Base-by-base conservation (phyloP, 2,888 invertebrate species). In the Luperina testacea region DNA sequence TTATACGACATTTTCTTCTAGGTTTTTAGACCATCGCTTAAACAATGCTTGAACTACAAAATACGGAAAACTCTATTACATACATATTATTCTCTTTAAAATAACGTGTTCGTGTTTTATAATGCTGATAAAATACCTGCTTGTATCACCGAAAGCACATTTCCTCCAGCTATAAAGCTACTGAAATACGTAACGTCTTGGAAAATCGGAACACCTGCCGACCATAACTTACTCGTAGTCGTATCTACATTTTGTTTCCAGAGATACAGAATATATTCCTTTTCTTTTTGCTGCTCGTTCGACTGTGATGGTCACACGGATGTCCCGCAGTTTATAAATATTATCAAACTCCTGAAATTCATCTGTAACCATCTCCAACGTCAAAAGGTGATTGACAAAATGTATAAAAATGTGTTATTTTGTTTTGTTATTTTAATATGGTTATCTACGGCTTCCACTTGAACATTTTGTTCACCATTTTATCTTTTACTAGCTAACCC, bases 181-280 rank as follows among this genome's bases (percentile, higher is more conserved):
- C 72, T 77, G 72, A 72, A 82, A 88, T 87, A 77, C 42, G 81
- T 53, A 72, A 71, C 69, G 75, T 81, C 69, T 80, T 51, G 76
- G 78, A 70, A 78, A 78, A 76, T 78, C 63, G 79, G 71, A 75
- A 79, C 85, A 87, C 83, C 94, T 88, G 85, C 77, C 94, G 94
- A 92, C 88, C 88, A 89, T 92, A 89, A 93, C 91, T 93, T 92
- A 73, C 68, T 68, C 1, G 32, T 32, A 32, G 32, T 32, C 15
- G 68, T 69, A 69, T 45, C 51, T 93, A 93, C 89, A 94, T 92
- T 92, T 92, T 90, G 89, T 89, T 90, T 91, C 87, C 88, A 83
- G 83, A 83, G 86, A 89, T 90, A 92, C 89, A 89, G 89, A 91
- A 90, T 91, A 85, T 87, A 87, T 88, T 89, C 83, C 82, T 84